Evolutionary conservation across 2,797 vertebrate species (phyloP).

Genomic region (Podarcis siculus): DNA sequence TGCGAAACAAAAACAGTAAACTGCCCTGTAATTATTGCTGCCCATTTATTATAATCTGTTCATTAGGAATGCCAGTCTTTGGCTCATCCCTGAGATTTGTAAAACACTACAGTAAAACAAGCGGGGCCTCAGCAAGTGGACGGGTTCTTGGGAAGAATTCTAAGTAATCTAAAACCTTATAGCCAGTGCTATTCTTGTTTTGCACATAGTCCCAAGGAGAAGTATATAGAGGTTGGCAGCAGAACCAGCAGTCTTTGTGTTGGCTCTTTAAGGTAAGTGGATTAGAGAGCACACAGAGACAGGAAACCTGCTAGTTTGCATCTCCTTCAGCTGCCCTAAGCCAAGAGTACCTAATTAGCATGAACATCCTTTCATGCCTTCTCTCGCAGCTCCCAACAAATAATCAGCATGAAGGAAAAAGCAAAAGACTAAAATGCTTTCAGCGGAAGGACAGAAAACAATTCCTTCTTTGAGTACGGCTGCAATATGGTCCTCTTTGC

Average conservation of each 20-base stretch:
- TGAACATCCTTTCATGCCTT: slow-evolving; percentile 13
- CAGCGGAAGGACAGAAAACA: slow-evolving; percentile 1
- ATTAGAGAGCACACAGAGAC: slow-evolving; percentile 20
- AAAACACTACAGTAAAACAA: background rate
- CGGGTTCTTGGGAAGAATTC: background rate
- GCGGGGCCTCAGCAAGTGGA: background rate
- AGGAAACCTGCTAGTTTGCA: slow-evolving; percentile 3
- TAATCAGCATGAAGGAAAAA: background rate
- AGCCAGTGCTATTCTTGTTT: background rate
- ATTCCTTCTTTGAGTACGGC: background rate
- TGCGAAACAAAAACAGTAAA: background rate
- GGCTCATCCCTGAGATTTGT: background rate
- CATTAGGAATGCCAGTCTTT: background rate
- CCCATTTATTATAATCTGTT: background rate
- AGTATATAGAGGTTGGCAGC: slow-evolving; percentile 1
- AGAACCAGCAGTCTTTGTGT: slow-evolving; percentile 8
- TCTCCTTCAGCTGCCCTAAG: slow-evolving; percentile 14
- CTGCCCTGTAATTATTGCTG: background rate
- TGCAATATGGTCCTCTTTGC: background rate
- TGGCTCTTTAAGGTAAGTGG: slow-evolving; percentile 15
- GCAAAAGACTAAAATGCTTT: slow-evolving; percentile 12
- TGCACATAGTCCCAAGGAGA: background rate
- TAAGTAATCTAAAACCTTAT: background rate
- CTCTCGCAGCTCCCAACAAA: slow-evolving; percentile 15
- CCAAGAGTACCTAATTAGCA: slow-evolving; percentile 23